Base-by-base conservation (phyloP, 2,888 invertebrate genomes). In the Microctonus brassicae region DNA sequence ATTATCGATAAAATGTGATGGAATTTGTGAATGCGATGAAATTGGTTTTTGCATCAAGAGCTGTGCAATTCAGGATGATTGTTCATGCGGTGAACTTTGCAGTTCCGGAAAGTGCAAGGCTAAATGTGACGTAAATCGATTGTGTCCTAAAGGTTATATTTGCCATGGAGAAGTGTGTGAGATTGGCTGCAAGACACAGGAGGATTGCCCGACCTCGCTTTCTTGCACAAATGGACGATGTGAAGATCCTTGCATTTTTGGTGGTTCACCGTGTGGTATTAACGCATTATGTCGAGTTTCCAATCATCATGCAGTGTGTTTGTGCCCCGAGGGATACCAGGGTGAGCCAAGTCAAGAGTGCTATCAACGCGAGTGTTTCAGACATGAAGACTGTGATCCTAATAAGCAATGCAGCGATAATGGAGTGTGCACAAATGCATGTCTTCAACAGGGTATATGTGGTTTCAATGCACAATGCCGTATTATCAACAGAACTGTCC, bases 401-500 rank as follows among this genome's bases (percentile, higher is more conserved):
- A 94, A 92, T 80, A 95, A 96, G 86, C 90, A 91, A 76, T 97
- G 97, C 82, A 91, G 92, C 77, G 84, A 88, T 11, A 89, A 90
- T 64, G 91, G 92, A 5, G 92, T 93, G 29, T 97, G 97, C 83
- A 93, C 92, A 79, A 96, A 96, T 87, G 95, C 96, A 0, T 97
- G 97, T 83, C 84, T 93, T 61, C 92, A 93, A 80, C 89, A 90
- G 42, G 93, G 92, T 9, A 92, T 93, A 34, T 97, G 97, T 81
- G 97, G 96, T 13, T 88, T 91, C 34, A 96, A 96, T 86, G 95
- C 96, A 0, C 94, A 96, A 80, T 96, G 97, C 82, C 91, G 94
- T 52, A 93, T 95, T 10, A 89, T 93, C 20, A 92, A 94, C 79
- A 90, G 94, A 83, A 89, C 90, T 77, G 93, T 96, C 0, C 93